These are phyloP conservation scores for Sarcoramphus papa DNA, from an alignment of 2,797 vertebrate species.

Conservation along the genomic window DNA sequence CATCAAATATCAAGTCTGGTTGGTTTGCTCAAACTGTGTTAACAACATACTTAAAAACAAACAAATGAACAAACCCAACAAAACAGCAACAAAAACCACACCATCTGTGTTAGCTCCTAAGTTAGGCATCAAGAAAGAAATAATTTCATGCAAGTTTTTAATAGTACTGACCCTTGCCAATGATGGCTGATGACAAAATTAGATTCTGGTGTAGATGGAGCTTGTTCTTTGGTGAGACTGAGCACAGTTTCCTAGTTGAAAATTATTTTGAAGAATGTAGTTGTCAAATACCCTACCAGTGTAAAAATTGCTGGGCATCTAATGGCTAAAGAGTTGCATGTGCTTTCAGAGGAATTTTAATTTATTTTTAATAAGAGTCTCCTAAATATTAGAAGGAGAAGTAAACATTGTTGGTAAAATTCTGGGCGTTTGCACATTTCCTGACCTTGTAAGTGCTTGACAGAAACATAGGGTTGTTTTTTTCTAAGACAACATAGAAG, in stretches of 20 bases:
- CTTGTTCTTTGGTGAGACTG: background rate
- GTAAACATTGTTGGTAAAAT: background rate
- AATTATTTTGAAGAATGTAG: background rate
- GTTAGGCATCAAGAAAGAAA: background rate
- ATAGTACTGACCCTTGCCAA: background rate
- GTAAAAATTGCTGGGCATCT: background rate
- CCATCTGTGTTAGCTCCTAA: background rate
- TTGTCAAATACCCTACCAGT: background rate
- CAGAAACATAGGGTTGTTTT: background rate
- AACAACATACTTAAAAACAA: background rate
- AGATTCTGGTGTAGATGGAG: background rate
- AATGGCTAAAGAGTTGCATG: background rate
- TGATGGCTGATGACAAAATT: background rate
- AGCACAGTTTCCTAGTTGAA: background rate
- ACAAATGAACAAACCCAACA: background rate
- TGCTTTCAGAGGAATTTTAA: background rate
- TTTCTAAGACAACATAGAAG: background rate
- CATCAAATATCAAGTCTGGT: background rate
- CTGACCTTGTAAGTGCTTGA: background rate
- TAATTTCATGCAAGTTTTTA: background rate
- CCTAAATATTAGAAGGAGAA: background rate
- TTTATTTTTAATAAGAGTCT: background rate
- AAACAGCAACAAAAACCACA: accelerated
- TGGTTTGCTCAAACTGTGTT: background rate
- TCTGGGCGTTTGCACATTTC: background rate